Base-by-base conservation (phyloP, 2,888 invertebrate genomes). In the Osmoderma eremita region DNA sequence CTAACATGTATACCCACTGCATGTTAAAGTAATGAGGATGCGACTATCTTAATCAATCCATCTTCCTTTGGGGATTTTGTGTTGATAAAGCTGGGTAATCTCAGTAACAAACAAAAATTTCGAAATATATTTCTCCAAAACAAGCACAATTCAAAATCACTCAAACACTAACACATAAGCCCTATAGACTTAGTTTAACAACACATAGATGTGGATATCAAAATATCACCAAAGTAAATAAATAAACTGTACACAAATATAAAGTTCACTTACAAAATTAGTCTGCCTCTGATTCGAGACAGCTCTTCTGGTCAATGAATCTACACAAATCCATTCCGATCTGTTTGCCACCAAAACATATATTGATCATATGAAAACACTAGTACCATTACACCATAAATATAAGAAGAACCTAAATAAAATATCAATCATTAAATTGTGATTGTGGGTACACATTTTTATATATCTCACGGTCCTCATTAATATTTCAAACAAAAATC, bases 201-300 rank as follows among this genome's bases (percentile, higher is more conserved):
- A 18, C 15, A 45, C 17, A 51, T 45, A 45, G 10, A 15, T 45
- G 18, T 3, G 1, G 45, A 8, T 17, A 18, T 8, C 13, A 17
- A 45, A 45, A 13, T 13, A 45, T 45, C 4, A 4, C 1, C 15
- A 45, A 15, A 45, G 18, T 17, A 45, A 45, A 48, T 48, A 20
- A 20, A 18, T 48, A 20, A 20, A 12, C 18, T 20, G n/a, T 24
- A 51, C 24, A 24, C 15, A 30, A 51, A 24, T 30, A 24, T 3
- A 36, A 24, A 24, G 50, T 5, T 51, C 50, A 51, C 50, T 51
- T 51, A 51, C 50, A 30, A 51, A 30, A 30, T 30, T 51, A n/a
- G 24, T 51, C 13, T 51, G 50, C 24, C 50, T 51, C 30, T 51
- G 15, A 30, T 24, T 30, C 6, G 30, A 51, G 50, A 24, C 13